These are phyloP conservation scores for Chelon labrosus DNA, from an alignment of 2,797 vertebrate genomes.

Conservation along the genomic window DNA sequence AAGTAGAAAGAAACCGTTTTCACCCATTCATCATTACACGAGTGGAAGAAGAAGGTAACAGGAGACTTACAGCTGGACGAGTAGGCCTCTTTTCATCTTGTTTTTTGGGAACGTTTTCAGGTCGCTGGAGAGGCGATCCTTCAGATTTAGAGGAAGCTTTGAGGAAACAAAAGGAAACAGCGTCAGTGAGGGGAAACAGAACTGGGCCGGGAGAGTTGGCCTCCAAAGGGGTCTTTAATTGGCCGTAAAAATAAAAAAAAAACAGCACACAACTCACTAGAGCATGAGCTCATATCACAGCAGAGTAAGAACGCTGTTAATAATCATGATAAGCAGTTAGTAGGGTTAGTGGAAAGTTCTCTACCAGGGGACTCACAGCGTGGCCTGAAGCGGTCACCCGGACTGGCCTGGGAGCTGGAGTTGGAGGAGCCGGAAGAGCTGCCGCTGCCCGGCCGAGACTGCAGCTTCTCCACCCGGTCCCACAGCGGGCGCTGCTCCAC, in stretches of 20 bases:
- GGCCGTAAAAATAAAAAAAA: neutral
- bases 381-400: slow-evolving; percentile 90
- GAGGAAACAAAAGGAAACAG: slow-evolving; percentile 32
- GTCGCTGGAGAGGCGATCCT: slow-evolving; percentile 87
- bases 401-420: slow-evolving; percentile 92
- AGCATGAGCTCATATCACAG: slow-evolving; percentile 1
- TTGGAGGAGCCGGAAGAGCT: slow-evolving; percentile 97
- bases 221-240: slow-evolving; percentile 4
- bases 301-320: neutral
- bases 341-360: slow-evolving; percentile 38
- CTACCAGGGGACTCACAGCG: slow-evolving; percentile 85
- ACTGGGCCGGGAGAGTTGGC: neutral
- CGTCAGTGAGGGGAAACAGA: slow-evolving; percentile 28
- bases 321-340: slow-evolving; percentile 4
- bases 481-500: slow-evolving; percentile 92
- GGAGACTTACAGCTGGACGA: slow-evolving; percentile 89
- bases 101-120: slow-evolving; percentile 87
- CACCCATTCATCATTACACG: slow-evolving; percentile 34
- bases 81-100: slow-evolving; percentile 90
- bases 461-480: slow-evolving; percentile 90
- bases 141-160: slow-evolving; percentile 91
- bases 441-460: slow-evolving; percentile 88
- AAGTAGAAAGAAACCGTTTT: slow-evolving; percentile 24
- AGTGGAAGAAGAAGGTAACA: neutral
- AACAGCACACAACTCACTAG: neutral